Evolutionary conservation across 1,140 invertebrate species (phyloP), one percentile per base, ranked within the genome.

Genomic region (Apis cerana): DNA sequence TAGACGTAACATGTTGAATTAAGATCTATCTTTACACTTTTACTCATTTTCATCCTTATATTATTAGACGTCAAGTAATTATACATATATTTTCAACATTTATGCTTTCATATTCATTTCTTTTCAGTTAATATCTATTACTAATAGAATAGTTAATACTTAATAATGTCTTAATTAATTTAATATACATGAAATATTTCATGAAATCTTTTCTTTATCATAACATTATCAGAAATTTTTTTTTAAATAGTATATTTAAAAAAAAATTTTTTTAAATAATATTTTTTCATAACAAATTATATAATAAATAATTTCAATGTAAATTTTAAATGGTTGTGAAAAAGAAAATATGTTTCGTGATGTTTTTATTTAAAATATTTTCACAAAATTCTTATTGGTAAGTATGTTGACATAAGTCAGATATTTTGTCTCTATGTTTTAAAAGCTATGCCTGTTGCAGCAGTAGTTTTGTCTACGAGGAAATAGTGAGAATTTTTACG

Each of bases 401-500:
- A 43, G 33, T 43, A 43, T 43, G 12, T 69, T 8, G 23, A 62
- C 67, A 1, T 50, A 12, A 15, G 1, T 1, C 17, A 21, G 7
- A 43, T 15, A 8, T 33, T 54, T 52, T 17, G 33, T 43, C 19
- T 4, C 43, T 48, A 13, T 80, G 15, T 33, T 48, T 17, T 21
- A 43, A 19, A 54, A 62, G 15, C 21, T 52, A 74, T 74, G 69
- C 69, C 78, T 80, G 78, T 80, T 72, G 77, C 77, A 52, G 68
- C 27, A 54, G 21, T 72, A 50, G 69, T 68, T 12, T 59, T 9
- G 12, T 8, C 15, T 15, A 10, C 54, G 5, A n/a, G n/a, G 33
- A 61, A 65, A 54, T 61, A 43, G 48, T 11, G 43, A 33, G 72
- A 58, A 81, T 76, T 76, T 82, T 61, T 82, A 61, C 64, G 23